A percentile compares a stretch with the other conserved stretches of the same genome.
phyloP scores from a whole-genome alignment of 2,888 invertebrate genomes.

The Tinea pellionella region DNA sequence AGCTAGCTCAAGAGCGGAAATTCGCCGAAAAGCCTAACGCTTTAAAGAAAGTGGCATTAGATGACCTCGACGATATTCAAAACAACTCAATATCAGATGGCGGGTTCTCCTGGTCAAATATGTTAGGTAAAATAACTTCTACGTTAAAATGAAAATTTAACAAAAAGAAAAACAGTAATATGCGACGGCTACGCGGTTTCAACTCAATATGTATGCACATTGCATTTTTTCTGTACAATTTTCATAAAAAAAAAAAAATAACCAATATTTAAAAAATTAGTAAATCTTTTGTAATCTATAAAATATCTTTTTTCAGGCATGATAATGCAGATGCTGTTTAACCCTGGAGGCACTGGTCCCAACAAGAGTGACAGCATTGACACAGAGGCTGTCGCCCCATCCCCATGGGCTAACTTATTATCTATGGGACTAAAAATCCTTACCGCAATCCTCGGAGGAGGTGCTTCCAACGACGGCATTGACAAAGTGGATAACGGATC shows the following conservation, averaged over 20 bases:
- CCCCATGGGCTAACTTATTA: constrained; percentile 89
- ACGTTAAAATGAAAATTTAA: no score
- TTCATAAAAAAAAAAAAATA: no score
- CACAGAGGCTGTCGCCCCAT: constrained; percentile 75
- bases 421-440: constrained; percentile 88
- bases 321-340: constrained; percentile 90
- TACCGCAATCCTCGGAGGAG: constrained; percentile 84
- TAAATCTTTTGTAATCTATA: no score
- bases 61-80: constrained; percentile 84
- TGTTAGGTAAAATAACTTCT: constrained; percentile 72
- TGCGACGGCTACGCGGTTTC: no score
- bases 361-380: constrained; percentile 85
- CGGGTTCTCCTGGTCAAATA: constrained; percentile 90
- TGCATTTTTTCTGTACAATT: no score
- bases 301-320: constrained; percentile 61
- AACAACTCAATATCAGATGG: constrained; percentile 83
- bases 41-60: constrained; percentile 86
- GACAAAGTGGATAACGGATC: constrained; percentile 92
- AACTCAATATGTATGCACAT: no score
- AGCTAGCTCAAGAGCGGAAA: constrained; percentile 75
- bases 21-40: constrained; percentile 91
- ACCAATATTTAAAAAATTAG: no score
- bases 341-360: constrained; percentile 74
- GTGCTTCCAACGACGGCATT: constrained; percentile 82
- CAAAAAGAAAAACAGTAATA: no score